Conservation (phyloP, 2,797 vertebrate genomes). For the Myotis pilosus region DNA sequence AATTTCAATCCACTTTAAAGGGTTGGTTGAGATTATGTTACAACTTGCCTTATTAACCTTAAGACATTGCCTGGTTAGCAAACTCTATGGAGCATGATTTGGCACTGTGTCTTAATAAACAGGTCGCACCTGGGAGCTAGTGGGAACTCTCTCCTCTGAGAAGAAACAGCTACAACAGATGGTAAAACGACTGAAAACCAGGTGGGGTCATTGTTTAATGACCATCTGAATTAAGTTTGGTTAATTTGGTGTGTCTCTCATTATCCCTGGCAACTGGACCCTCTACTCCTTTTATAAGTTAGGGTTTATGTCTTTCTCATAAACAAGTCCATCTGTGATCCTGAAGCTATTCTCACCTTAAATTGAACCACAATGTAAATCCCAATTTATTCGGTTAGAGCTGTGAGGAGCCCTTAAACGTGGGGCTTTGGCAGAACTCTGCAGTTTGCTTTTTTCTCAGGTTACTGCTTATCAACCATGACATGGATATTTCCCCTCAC, state of each 20-base stretch:
- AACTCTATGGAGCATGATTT: conserved; percentile 16
- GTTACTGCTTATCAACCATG: neutral
- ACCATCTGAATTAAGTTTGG: conserved; percentile 75
- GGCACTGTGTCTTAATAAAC: conserved; percentile 36
- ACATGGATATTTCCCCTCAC: neutral
- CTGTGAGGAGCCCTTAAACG: neutral
- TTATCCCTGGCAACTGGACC: conserved; percentile 74
- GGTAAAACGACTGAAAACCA: conserved; percentile 75
- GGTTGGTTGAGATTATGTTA: neutral
- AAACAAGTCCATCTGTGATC: conserved; percentile 79
- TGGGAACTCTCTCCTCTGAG: conserved; percentile 57
- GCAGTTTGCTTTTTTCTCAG: neutral
- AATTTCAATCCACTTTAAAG: neutral
- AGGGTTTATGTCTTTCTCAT: conserved; percentile 43
- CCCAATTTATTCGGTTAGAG: neutral
- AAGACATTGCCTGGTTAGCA: neutral
- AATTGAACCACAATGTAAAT: conserved; percentile 53
- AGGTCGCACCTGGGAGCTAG: conserved; percentile 46
- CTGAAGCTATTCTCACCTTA: conserved; percentile 34
- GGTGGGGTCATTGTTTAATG: conserved; percentile 82
- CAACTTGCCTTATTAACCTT: conserved; percentile 6
- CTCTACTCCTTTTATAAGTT: conserved; percentile 27
- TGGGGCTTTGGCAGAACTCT: rapidly evolving
- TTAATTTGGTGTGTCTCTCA: conserved; percentile 80
- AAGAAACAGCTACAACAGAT: conserved; percentile 81